Percentiles rank a stretch among this genome's conserved stretches.
Evolutionary conservation across 2,797 vertebrate genomes (phyloP).

Genomic region (Lemur catta): DNA sequence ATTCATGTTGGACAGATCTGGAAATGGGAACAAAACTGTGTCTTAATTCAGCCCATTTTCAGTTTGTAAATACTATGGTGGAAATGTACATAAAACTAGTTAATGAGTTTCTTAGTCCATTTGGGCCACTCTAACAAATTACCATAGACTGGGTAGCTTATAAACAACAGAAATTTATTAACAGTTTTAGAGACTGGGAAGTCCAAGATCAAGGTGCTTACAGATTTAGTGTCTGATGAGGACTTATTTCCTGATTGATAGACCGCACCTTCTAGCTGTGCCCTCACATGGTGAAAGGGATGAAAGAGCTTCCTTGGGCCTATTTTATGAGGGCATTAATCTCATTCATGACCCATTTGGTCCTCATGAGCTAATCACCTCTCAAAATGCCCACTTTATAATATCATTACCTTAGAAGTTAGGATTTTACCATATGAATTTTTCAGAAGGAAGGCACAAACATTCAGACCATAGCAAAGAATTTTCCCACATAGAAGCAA

Average conservation of each 20-base stretch:
- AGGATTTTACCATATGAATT: neutral
- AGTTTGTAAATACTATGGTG: neutral
- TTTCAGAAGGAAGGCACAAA: neutral
- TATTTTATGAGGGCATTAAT: neutral
- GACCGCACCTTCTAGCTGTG: neutral
- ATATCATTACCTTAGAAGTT: neutral
- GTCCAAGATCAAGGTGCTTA: neutral
- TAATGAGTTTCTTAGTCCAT: neutral
- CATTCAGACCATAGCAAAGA: neutral
- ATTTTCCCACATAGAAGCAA: neutral
- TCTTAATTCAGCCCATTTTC: neutral
- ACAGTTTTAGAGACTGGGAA: neutral
- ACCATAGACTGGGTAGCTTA: neutral
- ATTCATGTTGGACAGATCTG: neutral
- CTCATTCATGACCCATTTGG: neutral
- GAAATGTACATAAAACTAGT: neutral
- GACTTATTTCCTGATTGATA: neutral
- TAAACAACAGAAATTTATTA: neutral
- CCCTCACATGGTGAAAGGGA: neutral
- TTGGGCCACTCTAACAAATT: neutral
- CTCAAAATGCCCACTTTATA: neutral
- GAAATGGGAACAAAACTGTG: neutral
- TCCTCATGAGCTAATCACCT: neutral
- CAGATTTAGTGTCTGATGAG: neutral
- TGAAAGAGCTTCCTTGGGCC: neutral